Conservation (phyloP, 2,113 vertebrate genomes). For the Pelvicachromis taeniatus region DNA sequence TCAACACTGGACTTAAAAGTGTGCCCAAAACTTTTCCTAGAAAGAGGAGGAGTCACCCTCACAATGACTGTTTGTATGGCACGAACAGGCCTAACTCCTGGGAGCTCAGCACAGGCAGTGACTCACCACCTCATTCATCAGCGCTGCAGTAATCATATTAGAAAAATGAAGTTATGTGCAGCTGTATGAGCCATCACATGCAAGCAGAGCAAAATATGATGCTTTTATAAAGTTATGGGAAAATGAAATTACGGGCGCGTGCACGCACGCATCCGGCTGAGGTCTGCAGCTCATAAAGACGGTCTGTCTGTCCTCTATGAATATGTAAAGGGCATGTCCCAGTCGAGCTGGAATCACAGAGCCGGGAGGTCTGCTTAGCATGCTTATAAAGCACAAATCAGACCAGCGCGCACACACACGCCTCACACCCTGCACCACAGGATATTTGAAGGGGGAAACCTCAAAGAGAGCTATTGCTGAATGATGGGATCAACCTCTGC, state of each 20-base stretch:
- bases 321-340: constrained; percentile 21
- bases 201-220: neutral
- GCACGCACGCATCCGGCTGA: neutral
- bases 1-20: neutral
- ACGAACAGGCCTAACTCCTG: neutral
- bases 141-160: constrained; percentile 19
- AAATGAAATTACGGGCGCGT: constrained; percentile 27
- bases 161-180: constrained; percentile 21
- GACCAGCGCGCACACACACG: neutral
- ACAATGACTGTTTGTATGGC: neutral
- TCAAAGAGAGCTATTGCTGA: constrained; percentile 22
- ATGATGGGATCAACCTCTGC: constrained; percentile 47
- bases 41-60: neutral
- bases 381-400: constrained; percentile 26
- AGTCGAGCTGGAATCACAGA: constrained; percentile 33
- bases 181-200: constrained; percentile 31
- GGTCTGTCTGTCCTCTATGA: constrained; percentile 15
- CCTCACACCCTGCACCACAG: neutral
- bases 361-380: constrained; percentile 46
- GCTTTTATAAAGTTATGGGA: constrained; percentile 8
- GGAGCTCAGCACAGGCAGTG: neutral
- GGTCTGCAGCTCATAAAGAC: constrained; percentile 21
- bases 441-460: constrained; percentile 20
- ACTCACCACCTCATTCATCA: neutral
- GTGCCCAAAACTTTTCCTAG: neutral